Conservation (phyloP, 2,888 invertebrate species). For the Cheilosia urbana region DNA sequence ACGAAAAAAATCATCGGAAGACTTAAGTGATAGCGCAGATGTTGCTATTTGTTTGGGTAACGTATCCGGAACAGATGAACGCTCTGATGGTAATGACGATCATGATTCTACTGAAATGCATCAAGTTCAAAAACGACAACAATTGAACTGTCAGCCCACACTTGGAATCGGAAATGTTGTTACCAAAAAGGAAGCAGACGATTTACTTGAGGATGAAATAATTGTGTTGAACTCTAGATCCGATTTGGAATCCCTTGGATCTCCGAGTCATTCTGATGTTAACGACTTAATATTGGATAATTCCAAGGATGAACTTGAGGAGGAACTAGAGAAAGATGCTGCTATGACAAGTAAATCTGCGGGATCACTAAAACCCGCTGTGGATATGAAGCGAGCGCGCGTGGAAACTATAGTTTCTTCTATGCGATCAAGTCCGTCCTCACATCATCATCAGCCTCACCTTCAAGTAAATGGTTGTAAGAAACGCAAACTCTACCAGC, state of each 20-base stretch:
- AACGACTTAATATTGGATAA: slow-evolving; percentile 84
- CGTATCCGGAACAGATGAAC: slow-evolving; percentile 14
- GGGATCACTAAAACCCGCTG: slow-evolving; percentile 84
- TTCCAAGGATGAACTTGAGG: slow-evolving; percentile 88
- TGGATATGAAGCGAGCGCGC: slow-evolving; percentile 95
- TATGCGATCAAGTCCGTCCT: slow-evolving; percentile 94
- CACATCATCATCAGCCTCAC: slow-evolving; percentile 86
- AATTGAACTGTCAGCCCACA: slow-evolving; percentile 15
- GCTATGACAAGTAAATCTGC: slow-evolving; percentile 79
- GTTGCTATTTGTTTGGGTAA: slow-evolving; percentile 25
- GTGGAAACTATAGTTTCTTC: slow-evolving; percentile 98
- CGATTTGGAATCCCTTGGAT: slow-evolving; percentile 86
- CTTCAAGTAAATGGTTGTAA: slow-evolving; percentile 92
- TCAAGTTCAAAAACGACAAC: slow-evolving; percentile 39
- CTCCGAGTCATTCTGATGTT: slow-evolving; percentile 84
- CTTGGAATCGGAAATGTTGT: slow-evolving; percentile 73
- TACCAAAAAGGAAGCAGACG: slow-evolving; percentile 82
- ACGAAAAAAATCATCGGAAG: slow-evolving; percentile 59
- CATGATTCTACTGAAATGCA: slow-evolving; percentile 48
- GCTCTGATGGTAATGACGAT: slow-evolving; percentile 58
- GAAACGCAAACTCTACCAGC: slow-evolving; percentile 97
- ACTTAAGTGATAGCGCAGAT: slow-evolving; percentile 76
- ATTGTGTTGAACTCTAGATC: slow-evolving; percentile 82
- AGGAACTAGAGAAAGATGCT: slow-evolving; percentile 86
- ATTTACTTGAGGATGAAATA: slow-evolving; percentile 82